Evolutionary conservation across 1,140 invertebrate species (phyloP).

Genomic region (Plutomurus gul): DNA sequence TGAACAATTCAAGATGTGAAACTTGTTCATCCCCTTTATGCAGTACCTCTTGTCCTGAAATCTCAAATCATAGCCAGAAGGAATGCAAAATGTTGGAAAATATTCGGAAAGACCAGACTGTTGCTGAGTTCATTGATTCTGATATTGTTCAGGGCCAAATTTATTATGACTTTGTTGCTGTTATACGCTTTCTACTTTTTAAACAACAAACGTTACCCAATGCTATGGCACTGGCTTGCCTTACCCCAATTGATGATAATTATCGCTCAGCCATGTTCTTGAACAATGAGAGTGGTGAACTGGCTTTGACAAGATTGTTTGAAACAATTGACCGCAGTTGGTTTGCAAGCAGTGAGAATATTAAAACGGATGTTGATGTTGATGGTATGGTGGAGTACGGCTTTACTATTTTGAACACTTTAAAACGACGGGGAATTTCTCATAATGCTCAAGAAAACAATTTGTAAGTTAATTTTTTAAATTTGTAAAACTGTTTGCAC

Average conservation of each 20-base stretch:
- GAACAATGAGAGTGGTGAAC: neutral
- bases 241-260: neutral
- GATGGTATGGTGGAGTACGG: neutral
- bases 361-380: neutral
- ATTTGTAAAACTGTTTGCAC: neutral
- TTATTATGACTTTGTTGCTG: neutral
- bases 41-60: neutral
- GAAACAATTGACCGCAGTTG: neutral
- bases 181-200: neutral
- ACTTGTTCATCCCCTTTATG: neutral
- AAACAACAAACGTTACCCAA: neutral
- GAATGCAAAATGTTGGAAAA: neutral
- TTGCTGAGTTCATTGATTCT: neutral
- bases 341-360: no score
- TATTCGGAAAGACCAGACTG: neutral
- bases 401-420: neutral
- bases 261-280: neutral
- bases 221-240: neutral
- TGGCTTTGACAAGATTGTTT: neutral
- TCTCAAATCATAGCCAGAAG: neutral
- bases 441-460: neutral
- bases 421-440: neutral
- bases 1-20: neutral
- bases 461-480: neutral
- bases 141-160: neutral